Conservation (phyloP, 2,797 vertebrate genomes). For the Hyperoplus immaculatus region DNA sequence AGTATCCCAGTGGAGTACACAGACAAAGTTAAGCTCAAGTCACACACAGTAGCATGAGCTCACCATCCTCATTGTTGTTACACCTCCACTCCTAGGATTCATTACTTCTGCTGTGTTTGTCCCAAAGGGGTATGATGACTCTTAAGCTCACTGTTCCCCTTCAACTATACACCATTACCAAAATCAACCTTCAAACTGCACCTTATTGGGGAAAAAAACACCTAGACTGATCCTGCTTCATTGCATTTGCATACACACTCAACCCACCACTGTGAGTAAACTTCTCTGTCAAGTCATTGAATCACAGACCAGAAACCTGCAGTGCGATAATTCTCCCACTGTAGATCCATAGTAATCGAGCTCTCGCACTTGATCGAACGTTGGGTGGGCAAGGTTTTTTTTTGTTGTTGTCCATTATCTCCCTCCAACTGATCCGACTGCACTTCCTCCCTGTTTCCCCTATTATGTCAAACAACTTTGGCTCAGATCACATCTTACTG, state of each 20-base stretch:
- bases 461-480: slow-evolving; percentile 72
- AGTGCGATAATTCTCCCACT: slow-evolving; percentile 32
- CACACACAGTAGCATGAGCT: slow-evolving; percentile 36
- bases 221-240: background rate
- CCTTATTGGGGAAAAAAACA: slow-evolving; percentile 32
- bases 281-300: background rate
- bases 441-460: slow-evolving; percentile 56
- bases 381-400: slow-evolving; percentile 44
- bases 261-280: slow-evolving; percentile 2
- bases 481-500: slow-evolving; percentile 58
- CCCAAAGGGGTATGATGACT: slow-evolving; percentile 28
- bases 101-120: slow-evolving; percentile 47
- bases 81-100: slow-evolving; percentile 36
- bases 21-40: slow-evolving; percentile 23
- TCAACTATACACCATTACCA: slow-evolving; percentile 28
- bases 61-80: slow-evolving; percentile 40
- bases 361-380: slow-evolving; percentile 40
- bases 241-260: background rate
- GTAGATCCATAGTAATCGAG: slow-evolving; percentile 62
- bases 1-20: slow-evolving; percentile 13
- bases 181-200: slow-evolving; percentile 47
- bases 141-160: slow-evolving; percentile 37
- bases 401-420: slow-evolving; percentile 43
- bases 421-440: slow-evolving; percentile 45
- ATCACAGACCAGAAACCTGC: slow-evolving; percentile 8